Evolutionary conservation across 2,797 vertebrate genomes (phyloP).

Genomic region (Salarias fasciatus): DNA sequence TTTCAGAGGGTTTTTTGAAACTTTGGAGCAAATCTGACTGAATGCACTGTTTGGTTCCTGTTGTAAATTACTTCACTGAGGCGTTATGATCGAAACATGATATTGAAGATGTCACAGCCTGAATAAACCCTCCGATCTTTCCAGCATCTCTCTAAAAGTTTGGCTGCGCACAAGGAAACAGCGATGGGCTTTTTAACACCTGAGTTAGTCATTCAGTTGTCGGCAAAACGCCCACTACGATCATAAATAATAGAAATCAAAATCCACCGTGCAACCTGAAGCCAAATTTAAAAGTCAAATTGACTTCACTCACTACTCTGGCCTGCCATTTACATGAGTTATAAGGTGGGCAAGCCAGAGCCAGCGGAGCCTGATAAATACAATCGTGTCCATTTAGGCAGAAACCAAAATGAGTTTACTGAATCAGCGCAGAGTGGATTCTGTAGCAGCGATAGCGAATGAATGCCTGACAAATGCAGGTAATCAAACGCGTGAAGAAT

Average conservation of each 20-base stretch:
- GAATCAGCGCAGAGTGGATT: conserved; percentile 5
- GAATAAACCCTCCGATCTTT: too few relatives aligned
- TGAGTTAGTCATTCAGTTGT: neutral
- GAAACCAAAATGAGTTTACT: conserved; percentile 19
- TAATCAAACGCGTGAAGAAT: neutral
- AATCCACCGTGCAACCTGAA: neutral
- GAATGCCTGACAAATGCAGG: conserved; percentile 7
- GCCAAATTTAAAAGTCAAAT: too few relatives aligned
- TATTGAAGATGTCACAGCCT: too few relatives aligned
- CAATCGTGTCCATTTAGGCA: neutral
- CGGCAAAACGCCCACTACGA: neutral
- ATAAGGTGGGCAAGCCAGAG: conserved; percentile 3
- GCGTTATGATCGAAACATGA: too few relatives aligned
- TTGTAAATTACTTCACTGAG: too few relatives aligned
- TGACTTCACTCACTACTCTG: neutral
- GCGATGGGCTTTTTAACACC: neutral
- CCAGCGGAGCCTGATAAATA: conserved; percentile 3
- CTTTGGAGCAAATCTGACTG: too few relatives aligned
- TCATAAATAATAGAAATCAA: neutral
- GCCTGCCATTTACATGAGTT: neutral
- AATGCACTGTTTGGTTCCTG: too few relatives aligned
- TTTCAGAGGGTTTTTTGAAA: too few relatives aligned
- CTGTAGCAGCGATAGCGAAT: neutral
- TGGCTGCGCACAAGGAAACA: too few relatives aligned
- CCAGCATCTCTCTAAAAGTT: too few relatives aligned